phyloP scores from a whole-genome alignment of 2,113 vertebrate species.

The Suncus etruscus region DNA sequence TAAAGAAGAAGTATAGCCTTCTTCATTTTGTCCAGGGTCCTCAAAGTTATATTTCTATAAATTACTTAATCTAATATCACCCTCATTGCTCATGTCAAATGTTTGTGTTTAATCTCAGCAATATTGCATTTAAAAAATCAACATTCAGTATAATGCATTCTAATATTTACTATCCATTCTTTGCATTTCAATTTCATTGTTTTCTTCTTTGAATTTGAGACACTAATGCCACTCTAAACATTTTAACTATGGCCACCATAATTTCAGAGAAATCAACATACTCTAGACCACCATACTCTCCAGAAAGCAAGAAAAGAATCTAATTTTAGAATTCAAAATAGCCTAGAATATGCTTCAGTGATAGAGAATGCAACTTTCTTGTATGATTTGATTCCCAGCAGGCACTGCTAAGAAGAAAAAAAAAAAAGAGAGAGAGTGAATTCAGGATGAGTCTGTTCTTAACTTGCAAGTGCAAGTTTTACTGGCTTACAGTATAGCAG shows the following conservation, averaged over 20 bases:
- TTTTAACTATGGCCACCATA: background rate
- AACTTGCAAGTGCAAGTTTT: background rate
- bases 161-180: background rate
- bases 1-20: background rate
- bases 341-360: too few relatives aligned
- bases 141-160: background rate
- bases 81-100: background rate
- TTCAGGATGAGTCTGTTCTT: background rate
- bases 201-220: conserved; percentile 25
- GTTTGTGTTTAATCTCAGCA: conserved; percentile 32
- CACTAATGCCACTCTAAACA: background rate
- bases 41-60: background rate
- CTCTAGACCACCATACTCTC: background rate
- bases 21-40: background rate
- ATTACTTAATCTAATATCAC: background rate
- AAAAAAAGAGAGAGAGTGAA: too few relatives aligned
- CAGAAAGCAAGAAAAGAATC: background rate
- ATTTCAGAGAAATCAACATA: background rate
- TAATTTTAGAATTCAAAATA: background rate
- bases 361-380: too few relatives aligned
- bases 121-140: background rate
- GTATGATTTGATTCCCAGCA: too few relatives aligned
- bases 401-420: too few relatives aligned
- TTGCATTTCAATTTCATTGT: conserved; percentile 12
- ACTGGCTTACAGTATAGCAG: background rate